Evolutionary conservation across 2,797 vertebrate species (phyloP), one percentile per base, ranked within the genome.

Genomic region (Sebastes aleutianus): DNA sequence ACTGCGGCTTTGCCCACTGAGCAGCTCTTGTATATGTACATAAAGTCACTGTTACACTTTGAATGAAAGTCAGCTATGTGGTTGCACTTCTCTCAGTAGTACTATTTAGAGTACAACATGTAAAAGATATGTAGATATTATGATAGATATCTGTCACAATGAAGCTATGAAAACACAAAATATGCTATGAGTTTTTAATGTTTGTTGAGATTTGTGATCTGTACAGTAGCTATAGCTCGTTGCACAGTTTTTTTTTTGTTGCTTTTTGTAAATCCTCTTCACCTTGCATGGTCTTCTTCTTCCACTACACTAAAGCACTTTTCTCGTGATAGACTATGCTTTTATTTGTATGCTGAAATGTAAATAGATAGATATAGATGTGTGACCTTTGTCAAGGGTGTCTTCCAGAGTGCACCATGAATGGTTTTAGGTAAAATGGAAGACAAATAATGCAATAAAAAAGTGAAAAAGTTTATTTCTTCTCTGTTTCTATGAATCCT

Each of bases 261-360:
- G 80, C 87, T 88, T 88, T 91, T 70, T 87, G 72, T 89, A 53
- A 79, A 76, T 82, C 57, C 58, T 82, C 61, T 87, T 86, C 77
- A 89, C 67, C 82, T 84, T 91, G 83, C 79, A 77, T 83, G 29
- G 32, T 90, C 84, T 88, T 64, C 66, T 93, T 85, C 90, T 93
- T 93, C 91, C 96, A 99, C 97, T 97, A 99, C 97, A 97, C 93
- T 97, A 96, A 97, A 96, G 91, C 89, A 94, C 89, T 94, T 96
- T 96, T 77, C 80, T 78, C 26, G 76, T 34, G 11, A 78, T 71
- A n/a, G 83, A 68, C 34, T 81, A 76, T 80, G 64, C 82, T 87
- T 88, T 70, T 39, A 58, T 69, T 47, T 84, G 59, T 59, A 43
- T 83, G 73, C 61, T 70, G 24, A 68, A 39, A 22, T 88, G 80